Evolutionary conservation across 1,140 invertebrate genomes (phyloP).

Genomic region (Polyergus mexicanus): DNA sequence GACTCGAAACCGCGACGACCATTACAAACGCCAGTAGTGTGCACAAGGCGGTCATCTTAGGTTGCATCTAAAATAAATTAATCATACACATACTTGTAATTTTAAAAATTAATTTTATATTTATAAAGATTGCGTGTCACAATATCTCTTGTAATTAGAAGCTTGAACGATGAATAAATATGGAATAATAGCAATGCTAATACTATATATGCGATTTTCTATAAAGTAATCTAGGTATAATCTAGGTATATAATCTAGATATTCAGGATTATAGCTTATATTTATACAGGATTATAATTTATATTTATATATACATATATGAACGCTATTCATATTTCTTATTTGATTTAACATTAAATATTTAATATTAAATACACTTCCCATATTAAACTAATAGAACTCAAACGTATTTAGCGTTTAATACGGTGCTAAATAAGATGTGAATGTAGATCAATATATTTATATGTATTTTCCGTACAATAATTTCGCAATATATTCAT

Average conservation of each 20-base stretch:
- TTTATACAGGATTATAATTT: not conserved
- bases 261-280: not conserved
- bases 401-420: constrained; percentile 10
- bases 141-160: constrained; percentile 5
- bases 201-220: not conserved
- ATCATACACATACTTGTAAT: not conserved
- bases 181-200: not conserved
- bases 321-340: not conserved
- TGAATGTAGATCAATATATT: not conserved
- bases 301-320: not conserved
- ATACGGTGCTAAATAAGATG: constrained; percentile 27
- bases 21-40: constrained; percentile 70
- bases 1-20: constrained; percentile 57
- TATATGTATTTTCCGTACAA: not conserved
- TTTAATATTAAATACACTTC: not conserved
- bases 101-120: constrained; percentile 5
- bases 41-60: constrained; percentile 72
- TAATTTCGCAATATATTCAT: constrained; percentile 9
- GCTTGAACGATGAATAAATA: not conserved
- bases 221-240: not conserved
- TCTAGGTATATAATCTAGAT: not conserved
- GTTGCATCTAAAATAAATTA: constrained; percentile 72
- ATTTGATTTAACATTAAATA: too few relatives aligned
- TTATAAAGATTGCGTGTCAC: not conserved
- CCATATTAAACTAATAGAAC: not conserved